Conservation (phyloP, 2,113 vertebrate species). For the Catagonus wagneri region DNA sequence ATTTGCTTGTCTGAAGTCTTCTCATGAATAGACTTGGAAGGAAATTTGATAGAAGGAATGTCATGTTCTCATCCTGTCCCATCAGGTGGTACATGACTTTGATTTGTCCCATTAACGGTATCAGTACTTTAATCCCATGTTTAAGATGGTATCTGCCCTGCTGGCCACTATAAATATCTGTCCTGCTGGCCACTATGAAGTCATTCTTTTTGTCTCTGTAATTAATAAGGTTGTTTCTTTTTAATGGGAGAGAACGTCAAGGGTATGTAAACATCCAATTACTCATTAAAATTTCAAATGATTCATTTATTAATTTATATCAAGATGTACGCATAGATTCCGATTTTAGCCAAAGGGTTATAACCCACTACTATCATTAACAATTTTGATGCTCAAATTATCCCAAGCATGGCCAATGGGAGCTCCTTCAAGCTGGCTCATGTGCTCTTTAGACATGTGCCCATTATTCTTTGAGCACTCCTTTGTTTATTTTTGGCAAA, state of each 20-base stretch:
- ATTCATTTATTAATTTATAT: background rate
- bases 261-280: background rate
- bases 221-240: background rate
- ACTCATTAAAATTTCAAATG: background rate
- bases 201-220: constrained; percentile 16
- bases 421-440: background rate
- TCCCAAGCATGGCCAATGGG: background rate
- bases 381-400: constrained; percentile 8
- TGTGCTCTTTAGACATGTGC: background rate
- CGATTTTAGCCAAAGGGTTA: background rate
- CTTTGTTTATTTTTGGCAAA: background rate
- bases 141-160: background rate
- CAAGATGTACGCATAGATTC: background rate
- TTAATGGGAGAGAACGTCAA: background rate
- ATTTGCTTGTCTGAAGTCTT: background rate
- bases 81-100: background rate
- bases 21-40: background rate
- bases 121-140: background rate
- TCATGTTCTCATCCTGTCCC: background rate
- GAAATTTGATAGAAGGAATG: background rate
- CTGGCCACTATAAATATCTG: background rate
- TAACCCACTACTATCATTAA: background rate
- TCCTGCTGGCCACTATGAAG: background rate
- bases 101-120: background rate
- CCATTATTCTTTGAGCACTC: background rate